A percentile compares a stretch with the other conserved stretches of the same genome.
These are phyloP conservation scores for Halichondria panicea DNA, from an alignment of 37 sponge, comb jelly and placozoan genomes.

Conservation along the genomic window DNA sequence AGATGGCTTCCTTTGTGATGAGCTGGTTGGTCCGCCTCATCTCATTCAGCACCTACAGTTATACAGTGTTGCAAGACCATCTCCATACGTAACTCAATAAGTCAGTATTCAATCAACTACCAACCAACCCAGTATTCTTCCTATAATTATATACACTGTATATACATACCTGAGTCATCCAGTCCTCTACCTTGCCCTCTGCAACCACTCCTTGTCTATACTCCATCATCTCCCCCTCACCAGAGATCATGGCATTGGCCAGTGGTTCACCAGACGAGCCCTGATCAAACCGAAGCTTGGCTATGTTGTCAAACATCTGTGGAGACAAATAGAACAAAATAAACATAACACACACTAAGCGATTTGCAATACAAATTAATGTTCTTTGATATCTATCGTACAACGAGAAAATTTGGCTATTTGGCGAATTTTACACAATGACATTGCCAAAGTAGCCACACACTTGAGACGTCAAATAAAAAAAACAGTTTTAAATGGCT, in stretches of 20 bases:
- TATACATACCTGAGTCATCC: slow-evolving; percentile 98
- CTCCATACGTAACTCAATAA: too few relatives aligned
- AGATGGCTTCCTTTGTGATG: slow-evolving; percentile 93
- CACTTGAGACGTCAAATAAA: neutral
- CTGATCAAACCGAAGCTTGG: slow-evolving; percentile 77
- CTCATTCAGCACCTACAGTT: slow-evolving; percentile 89
- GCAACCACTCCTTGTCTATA: slow-evolving; percentile 78
- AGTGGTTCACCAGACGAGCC: slow-evolving; percentile 75
- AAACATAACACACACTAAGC: neutral
- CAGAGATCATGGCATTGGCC: slow-evolving; percentile 93
- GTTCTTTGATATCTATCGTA: too few relatives aligned
- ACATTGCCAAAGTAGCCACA: too few relatives aligned
- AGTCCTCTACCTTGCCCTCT: slow-evolving; percentile 99
- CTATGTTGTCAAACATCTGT: slow-evolving; percentile 99
- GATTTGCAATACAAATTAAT: neutral
- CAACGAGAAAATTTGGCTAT: too few relatives aligned
- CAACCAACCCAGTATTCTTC: too few relatives aligned
- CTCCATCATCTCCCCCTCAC: slow-evolving; percentile 98
- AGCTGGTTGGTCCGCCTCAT: slow-evolving; percentile 95
- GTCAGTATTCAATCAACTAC: too few relatives aligned
- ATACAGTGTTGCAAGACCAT: too few relatives aligned
- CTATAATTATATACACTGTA: too few relatives aligned
- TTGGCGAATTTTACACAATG: too few relatives aligned
- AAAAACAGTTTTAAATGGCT: neutral
- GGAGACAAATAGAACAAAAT: neutral